Conservation (phyloP, 2,113 vertebrate genomes). For the Centropus bengalensis region DNA sequence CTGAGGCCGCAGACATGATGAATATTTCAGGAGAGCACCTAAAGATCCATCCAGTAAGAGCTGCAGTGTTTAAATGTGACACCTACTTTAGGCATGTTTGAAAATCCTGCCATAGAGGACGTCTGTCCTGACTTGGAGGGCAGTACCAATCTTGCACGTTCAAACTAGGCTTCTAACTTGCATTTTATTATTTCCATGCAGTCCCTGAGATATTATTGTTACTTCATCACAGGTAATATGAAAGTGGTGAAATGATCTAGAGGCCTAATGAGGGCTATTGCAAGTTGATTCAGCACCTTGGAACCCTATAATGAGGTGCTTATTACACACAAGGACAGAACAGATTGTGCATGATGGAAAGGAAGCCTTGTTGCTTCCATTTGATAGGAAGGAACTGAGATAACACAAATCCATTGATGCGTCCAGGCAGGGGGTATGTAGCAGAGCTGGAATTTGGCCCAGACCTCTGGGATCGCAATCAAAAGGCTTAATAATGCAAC, state of each 20-base stretch:
- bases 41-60: not conserved
- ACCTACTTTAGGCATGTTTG: not conserved
- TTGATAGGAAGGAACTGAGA: not conserved
- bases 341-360: not conserved
- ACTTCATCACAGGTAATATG: not conserved
- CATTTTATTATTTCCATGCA: not conserved
- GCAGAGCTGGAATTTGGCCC: not conserved
- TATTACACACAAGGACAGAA: not conserved
- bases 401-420: not conserved
- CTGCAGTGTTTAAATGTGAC: not conserved
- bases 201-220: not conserved
- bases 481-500: not conserved
- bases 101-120: not conserved
- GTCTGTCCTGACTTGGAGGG: not conserved
- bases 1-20: not conserved
- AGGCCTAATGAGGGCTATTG: not conserved
- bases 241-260: not conserved
- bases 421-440: not conserved
- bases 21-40: not conserved
- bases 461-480: not conserved
- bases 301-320: not conserved
- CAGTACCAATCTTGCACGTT: fast-evolving
- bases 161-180: not conserved
- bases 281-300: not conserved
- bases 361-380: not conserved